Conservation (phyloP, 2,888 invertebrate species). For the Drosophila infuscata region DNA sequence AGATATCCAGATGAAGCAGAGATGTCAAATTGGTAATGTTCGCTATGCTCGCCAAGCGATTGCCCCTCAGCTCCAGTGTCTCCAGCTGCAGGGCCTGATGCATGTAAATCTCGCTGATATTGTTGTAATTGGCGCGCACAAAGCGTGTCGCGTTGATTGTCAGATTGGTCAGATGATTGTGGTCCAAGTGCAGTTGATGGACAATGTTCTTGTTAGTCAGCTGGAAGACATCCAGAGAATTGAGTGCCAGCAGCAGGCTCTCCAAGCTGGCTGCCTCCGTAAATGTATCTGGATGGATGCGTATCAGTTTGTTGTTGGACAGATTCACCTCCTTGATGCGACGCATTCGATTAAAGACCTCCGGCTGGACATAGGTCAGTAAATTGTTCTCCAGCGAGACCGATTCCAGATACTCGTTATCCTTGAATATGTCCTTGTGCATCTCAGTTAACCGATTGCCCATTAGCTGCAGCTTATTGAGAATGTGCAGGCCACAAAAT, state of each 20-base stretch:
- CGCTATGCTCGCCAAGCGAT: conserved; percentile 75
- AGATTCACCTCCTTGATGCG: conserved; percentile 83
- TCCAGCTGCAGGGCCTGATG: conserved; percentile 77
- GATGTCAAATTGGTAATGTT: conserved; percentile 81
- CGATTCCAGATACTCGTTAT: conserved; percentile 81
- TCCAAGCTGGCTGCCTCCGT: conserved; percentile 79
- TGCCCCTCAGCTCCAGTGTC: conserved; percentile 75
- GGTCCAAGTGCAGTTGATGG: conserved; percentile 77
- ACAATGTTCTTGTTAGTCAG: conserved; percentile 78
- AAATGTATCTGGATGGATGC: conserved; percentile 82
- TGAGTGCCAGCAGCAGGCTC: conserved; percentile 73
- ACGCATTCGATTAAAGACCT: conserved; percentile 80
- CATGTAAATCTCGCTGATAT: conserved; percentile 72
- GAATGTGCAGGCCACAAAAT: conserved; percentile 79
- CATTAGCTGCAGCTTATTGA: conserved; percentile 82
- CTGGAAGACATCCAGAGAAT: conserved; percentile 71
- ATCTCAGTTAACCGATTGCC: conserved; percentile 76
- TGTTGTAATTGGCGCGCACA: conserved; percentile 82
- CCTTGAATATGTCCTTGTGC: conserved; percentile 80
- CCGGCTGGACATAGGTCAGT: conserved; percentile 77
- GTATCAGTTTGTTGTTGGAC: conserved; percentile 75
- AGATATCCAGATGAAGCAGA: conserved; percentile 80
- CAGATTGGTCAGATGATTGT: conserved; percentile 78
- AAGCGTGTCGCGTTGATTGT: conserved; percentile 80
- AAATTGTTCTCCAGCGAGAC: conserved; percentile 81